Evolutionary conservation across 1,140 invertebrate species (phyloP).

Genomic region (Manduca sexta): DNA sequence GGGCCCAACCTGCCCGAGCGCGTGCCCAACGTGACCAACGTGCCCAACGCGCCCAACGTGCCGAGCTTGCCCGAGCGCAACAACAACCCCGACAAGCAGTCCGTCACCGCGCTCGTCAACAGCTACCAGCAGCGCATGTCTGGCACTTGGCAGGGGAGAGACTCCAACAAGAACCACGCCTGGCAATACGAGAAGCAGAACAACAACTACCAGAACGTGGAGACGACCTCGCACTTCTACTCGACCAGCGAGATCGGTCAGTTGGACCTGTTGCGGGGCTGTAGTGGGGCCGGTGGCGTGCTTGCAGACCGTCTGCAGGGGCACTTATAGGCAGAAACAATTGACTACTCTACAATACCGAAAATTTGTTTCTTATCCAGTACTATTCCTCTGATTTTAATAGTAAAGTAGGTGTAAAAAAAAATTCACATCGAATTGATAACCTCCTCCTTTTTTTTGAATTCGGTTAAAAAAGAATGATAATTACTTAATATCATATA

Average conservation of each 20-base stretch:
- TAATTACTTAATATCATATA: too few relatives aligned
- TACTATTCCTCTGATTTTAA: too few relatives aligned
- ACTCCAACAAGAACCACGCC: conserved; percentile 30
- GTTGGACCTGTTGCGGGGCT: too few relatives aligned
- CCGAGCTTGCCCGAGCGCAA: conserved; percentile 22
- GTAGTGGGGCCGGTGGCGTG: too few relatives aligned
- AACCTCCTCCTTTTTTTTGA: too few relatives aligned
- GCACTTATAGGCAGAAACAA: not conserved
- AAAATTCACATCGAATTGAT: too few relatives aligned
- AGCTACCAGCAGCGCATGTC: conserved; percentile 57
- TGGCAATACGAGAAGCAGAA: conserved; percentile 27
- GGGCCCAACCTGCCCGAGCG: conserved; percentile 31
- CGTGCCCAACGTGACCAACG: conserved; percentile 6
- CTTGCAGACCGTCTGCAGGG: not conserved
- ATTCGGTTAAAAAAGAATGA: too few relatives aligned
- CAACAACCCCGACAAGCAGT: conserved; percentile 25
- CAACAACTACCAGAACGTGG: conserved; percentile 46
- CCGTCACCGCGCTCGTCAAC: conserved; percentile 50
- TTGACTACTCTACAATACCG: too few relatives aligned
- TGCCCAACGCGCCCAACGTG: conserved; percentile 17
- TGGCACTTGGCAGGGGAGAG: conserved; percentile 34
- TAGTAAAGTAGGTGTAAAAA: too few relatives aligned
- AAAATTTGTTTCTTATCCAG: too few relatives aligned
- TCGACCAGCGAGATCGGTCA: conserved; percentile 61
- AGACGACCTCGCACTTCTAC: conserved; percentile 54